Percentiles rank a stretch among this genome's conserved stretches.
Evolutionary conservation across 1,140 invertebrate genomes (phyloP).

Genomic region (Himalopsyche phryganea): DNA sequence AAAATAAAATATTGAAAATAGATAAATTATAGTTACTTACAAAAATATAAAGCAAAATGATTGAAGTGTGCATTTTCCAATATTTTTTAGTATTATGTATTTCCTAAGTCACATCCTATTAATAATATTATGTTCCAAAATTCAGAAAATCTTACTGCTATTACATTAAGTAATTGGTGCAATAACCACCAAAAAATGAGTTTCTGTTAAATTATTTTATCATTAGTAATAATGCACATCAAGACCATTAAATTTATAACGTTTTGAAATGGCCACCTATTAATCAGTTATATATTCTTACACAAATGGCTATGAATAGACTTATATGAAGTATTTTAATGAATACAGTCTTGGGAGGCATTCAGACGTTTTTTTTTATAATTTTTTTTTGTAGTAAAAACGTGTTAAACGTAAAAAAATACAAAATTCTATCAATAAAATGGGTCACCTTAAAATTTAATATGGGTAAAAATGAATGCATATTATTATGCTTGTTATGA

Average conservation of each 20-base stretch:
- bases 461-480: conserved; percentile 12
- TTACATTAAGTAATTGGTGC: conserved; percentile 2
- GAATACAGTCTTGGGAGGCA: conserved; percentile 32
- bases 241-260: conserved; percentile 17
- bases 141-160: conserved; percentile 1
- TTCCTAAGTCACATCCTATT: conserved; percentile 5
- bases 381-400: conserved; percentile 32
- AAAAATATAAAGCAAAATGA: conserved; percentile 3
- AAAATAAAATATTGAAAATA: too few relatives aligned
- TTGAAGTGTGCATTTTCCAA: conserved; percentile 1
- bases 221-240: conserved; percentile 19
- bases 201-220: background rate
- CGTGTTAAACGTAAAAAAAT: conserved; percentile 33
- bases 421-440: conserved; percentile 35
- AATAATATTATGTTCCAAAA: conserved; percentile 1
- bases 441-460: conserved; percentile 28
- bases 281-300: conserved; percentile 12
- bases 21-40: background rate
- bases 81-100: conserved; percentile 1
- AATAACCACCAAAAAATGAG: conserved; percentile 13
- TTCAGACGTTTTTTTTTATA: conserved; percentile 30
- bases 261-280: conserved; percentile 21
- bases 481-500: background rate
- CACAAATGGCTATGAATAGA: conserved; percentile 22
- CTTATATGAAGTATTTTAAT: conserved; percentile 23